Evolutionary conservation across 2,113 vertebrate species (phyloP).

Genomic region (Dasypus novemcinctus): DNA sequence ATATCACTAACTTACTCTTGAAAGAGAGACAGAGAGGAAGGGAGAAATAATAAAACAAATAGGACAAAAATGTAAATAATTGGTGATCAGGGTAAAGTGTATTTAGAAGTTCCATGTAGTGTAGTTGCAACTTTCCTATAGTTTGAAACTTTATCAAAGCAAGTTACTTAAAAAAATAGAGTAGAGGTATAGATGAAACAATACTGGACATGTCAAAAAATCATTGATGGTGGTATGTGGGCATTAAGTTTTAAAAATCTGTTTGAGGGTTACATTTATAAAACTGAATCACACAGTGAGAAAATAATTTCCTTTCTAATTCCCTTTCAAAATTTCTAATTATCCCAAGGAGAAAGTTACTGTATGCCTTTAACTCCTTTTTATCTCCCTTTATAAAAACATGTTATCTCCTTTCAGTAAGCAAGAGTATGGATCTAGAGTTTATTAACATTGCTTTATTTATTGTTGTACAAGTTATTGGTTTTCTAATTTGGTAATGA

Average conservation of each 20-base stretch:
- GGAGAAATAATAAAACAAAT: background rate
- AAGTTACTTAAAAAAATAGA: background rate
- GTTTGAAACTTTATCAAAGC: constrained; percentile 1
- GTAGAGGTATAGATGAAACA: background rate
- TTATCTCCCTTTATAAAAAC: background rate
- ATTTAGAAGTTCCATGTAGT: background rate
- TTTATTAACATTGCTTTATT: background rate
- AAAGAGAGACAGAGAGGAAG: too few relatives aligned
- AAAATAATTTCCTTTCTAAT: background rate
- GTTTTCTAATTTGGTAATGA: background rate
- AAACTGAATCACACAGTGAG: background rate
- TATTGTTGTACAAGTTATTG: background rate
- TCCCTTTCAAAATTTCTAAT: background rate
- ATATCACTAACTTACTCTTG: too few relatives aligned
- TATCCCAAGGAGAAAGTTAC: background rate
- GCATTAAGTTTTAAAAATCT: background rate
- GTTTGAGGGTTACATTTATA: background rate
- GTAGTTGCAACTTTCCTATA: background rate
- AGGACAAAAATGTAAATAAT: background rate
- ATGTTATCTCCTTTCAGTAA: background rate
- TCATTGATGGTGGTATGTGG: background rate
- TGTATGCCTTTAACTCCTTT: background rate
- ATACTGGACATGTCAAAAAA: background rate
- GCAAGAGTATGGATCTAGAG: background rate
- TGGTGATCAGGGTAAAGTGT: background rate